Evolutionary conservation across 2,888 invertebrate genomes (phyloP), one percentile per base, ranked within the genome.

Genomic region (Plusia festucae): DNA sequence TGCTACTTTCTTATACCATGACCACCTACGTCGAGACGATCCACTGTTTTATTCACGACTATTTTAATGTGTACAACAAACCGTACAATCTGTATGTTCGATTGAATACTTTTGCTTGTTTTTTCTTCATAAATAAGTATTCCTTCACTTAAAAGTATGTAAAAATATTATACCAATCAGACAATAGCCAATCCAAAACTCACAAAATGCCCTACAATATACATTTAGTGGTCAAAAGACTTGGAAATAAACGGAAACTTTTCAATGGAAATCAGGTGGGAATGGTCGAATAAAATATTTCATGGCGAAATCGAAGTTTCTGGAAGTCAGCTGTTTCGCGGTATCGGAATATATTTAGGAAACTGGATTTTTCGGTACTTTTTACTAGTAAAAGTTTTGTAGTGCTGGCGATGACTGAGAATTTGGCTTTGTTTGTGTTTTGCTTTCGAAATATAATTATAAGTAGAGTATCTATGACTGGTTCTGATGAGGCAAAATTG

Each of bases 1-100:
- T 73, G 55, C 1, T 20, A 9, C 0, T 32, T 24, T 15, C 15
- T 11, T 9, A 6, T 57, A 0, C 11, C 59, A 53, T 58, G 59
- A 53, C 4, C 15, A 20, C 1, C 22, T 51, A 59, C 56, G 52
- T 60, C 70, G 79, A 76, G 65, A 65, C 56, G 59, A 68, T 65
- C 61, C 65, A 66, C 64, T 70, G 68, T 69, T 76, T 82, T 76
- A 79, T 79, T 79, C 64, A 68, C 54, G 60, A 64, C 46, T 61
- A 56, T 74, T 78, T 70, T 66, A 63, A 75, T 69, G 54, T 62
- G 5, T 40, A 40, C n/a, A 34, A 40, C 16, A 76, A 63, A 53
- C 70, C 54, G 59, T 49, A 51, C 65, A 61, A 62, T 60, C 40
- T 6, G 52, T 20, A 7, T 54, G 65, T 75, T 65, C 60, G 76